Base-by-base conservation (phyloP, 2,888 invertebrate species). In the Leucoma salicis region DNA sequence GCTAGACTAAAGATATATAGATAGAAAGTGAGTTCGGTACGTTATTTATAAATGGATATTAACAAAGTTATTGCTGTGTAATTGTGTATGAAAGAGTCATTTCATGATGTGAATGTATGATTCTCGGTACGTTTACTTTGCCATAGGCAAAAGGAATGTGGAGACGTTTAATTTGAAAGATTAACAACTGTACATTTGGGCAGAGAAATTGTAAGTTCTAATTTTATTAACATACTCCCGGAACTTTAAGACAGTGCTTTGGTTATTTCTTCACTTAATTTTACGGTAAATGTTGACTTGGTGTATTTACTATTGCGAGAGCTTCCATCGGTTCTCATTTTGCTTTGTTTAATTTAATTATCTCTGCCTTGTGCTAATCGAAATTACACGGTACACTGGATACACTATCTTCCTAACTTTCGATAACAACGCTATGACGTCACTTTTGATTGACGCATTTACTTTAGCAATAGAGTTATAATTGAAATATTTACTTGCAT, bases 101-200 rank as follows among this genome's bases (percentile, higher is more conserved):
- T 60, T 55, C 51, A 51, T 47, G 50, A 54, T 47, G 39, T 32
- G 31, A 28, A 36, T 42, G 41, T 33, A 39, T 46, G 40, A 52
- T 50, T 50, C 55, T 52, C 48, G 51, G 43, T 47, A 48, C 45
- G 42, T 59, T 50, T 46, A 50, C 37, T 52, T 39, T 42, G 51
- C 54, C 40, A 16, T 31, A 48, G 50, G 49, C 57, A 47, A 49
- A 57, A 49, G 61, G 53, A 51, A 53, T 52, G 39, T 53, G 50
- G 59, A 42, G 64, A 53, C 47, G 56, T 41, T 58, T 70, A 70
- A 75, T 75, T 68, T 63, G 53, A 52, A 59, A 62, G 53, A 62
- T 60, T 63, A 59, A 60, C 56, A 39, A 50, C 49, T 60, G 63
- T 52, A 44, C 31, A 39, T 46, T 49, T 57, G 56, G 60, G 55